phyloP scores from a whole-genome alignment of 1,140 invertebrate species.

The Antheraea mylitta region DNA sequence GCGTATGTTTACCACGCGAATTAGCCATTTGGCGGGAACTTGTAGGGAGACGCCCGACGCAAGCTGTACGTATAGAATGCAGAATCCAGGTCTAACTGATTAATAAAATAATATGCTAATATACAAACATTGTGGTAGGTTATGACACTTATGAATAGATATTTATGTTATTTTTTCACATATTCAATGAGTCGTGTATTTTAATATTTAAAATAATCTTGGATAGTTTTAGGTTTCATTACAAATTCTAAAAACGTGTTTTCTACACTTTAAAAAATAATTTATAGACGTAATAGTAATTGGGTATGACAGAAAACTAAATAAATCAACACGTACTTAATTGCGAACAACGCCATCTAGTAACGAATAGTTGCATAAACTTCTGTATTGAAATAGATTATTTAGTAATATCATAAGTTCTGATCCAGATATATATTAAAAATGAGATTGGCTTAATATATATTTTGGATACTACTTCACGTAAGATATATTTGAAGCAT shows the following conservation, averaged over 20 bases:
- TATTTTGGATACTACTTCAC: no score
- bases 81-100: neutral
- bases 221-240: no score
- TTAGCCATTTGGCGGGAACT: slow-evolving; percentile 70
- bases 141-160: neutral
- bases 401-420: neutral
- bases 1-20: slow-evolving; percentile 71
- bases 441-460: no score
- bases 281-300: neutral
- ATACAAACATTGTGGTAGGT: slow-evolving; percentile 15
- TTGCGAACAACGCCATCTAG: slow-evolving; percentile 52
- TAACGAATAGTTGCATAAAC: slow-evolving; percentile 38
- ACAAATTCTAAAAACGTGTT: no score
- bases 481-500: no score
- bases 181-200: neutral
- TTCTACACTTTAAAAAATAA: neutral
- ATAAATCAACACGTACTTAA: neutral
- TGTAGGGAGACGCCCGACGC: slow-evolving; percentile 52
- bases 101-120: slow-evolving; percentile 5
- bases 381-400: neutral
- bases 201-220: no score
- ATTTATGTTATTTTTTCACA: neutral
- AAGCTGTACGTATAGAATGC: neutral
- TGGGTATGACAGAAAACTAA: neutral
- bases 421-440: no score